These are phyloP conservation scores for Piliocolobus tephrosceles DNA, from an alignment of 2,113 vertebrate genomes.

Conservation along the genomic window DNA sequence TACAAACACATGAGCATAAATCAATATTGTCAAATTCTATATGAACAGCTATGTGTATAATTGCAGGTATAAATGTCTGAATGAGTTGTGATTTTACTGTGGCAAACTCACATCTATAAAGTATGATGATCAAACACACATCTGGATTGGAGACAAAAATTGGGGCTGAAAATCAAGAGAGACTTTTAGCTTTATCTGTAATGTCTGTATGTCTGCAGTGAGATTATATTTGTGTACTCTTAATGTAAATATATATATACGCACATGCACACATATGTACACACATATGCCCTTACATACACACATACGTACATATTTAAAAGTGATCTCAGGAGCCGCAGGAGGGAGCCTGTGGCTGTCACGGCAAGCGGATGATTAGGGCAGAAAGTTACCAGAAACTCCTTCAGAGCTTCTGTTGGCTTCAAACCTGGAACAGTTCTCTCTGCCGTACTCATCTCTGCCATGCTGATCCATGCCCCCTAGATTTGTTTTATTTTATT, in stretches of 20 bases:
- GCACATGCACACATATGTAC: rapidly evolving
- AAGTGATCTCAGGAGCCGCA: background rate
- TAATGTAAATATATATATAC: background rate
- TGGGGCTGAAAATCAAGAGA: background rate
- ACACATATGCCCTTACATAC: too few species aligned
- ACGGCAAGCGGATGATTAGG: background rate
- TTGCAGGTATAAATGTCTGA: background rate
- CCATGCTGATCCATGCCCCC: background rate
- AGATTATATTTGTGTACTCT: background rate
- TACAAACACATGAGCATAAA: too few species aligned
- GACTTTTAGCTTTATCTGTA: background rate
- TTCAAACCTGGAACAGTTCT: background rate
- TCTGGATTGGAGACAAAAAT: background rate
- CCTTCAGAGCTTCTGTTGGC: background rate
- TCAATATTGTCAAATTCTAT: background rate
- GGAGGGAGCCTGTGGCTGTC: background rate
- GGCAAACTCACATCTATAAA: background rate
- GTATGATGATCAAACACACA: background rate
- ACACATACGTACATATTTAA: rapidly evolving
- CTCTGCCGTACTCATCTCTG: background rate
- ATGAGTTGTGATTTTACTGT: background rate
- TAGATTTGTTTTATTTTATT: background rate
- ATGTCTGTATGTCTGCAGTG: background rate
- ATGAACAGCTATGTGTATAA: background rate
- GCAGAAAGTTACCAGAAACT: background rate